Conservation (phyloP, 2,113 vertebrate genomes). For the Myocastor coypus region DNA sequence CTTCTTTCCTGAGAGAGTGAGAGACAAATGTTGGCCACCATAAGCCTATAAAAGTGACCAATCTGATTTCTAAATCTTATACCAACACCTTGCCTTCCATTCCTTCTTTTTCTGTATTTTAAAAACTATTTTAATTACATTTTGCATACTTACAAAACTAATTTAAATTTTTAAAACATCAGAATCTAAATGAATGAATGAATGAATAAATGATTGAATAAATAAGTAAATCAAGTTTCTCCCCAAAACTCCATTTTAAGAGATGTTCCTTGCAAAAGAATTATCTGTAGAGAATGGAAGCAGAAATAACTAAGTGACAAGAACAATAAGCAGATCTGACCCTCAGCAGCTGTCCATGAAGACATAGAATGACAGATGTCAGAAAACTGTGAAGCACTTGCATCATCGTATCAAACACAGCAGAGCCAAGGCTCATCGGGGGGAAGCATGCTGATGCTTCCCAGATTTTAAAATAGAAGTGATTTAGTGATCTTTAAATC, state of each 20-base stretch:
- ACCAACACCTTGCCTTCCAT: background rate
- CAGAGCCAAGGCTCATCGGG: background rate
- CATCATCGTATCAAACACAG: background rate
- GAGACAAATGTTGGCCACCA: background rate
- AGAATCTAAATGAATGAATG: conserved; percentile 34
- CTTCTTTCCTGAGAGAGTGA: background rate
- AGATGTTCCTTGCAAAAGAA: conserved; percentile 30
- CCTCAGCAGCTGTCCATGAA: conserved; percentile 68
- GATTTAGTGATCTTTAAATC: conserved; percentile 57
- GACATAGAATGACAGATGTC: conserved; percentile 67
- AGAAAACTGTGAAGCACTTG: conserved; percentile 58
- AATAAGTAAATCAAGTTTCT: background rate
- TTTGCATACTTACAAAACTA: background rate
- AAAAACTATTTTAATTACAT: background rate
- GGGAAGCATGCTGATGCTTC: conserved; percentile 56
- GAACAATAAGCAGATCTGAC: conserved; percentile 61
- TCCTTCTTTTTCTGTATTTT: conserved; percentile 1
- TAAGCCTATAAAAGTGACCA: background rate
- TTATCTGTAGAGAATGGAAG: conserved; percentile 38
- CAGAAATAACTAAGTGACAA: conserved; percentile 72
- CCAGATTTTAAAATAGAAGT: conserved; percentile 69
- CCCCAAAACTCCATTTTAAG: conserved; percentile 34
- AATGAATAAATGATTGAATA: conserved; percentile 18
- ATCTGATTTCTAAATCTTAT: background rate
- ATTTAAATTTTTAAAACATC: conserved; percentile 43